Evolutionary conservation across 2,797 vertebrate genomes (phyloP).

Genomic region (Dromococcyx pavoninus): DNA sequence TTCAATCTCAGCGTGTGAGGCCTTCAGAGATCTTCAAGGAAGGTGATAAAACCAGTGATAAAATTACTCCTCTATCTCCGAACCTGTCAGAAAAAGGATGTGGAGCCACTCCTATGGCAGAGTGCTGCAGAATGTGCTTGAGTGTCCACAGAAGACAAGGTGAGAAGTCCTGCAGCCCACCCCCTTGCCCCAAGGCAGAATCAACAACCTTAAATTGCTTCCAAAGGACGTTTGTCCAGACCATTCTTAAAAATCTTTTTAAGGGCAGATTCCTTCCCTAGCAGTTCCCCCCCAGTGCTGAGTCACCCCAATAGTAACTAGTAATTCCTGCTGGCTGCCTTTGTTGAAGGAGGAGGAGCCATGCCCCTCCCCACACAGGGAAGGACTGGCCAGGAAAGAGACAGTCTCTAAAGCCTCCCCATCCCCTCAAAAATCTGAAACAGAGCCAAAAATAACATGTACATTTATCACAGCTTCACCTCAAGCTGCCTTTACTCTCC

Average conservation of each 20-base stretch:
- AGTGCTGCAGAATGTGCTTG: neutral
- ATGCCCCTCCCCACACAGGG: accelerated
- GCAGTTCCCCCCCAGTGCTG: neutral
- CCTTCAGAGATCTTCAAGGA: slow-evolving; percentile 32
- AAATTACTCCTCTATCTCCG: neutral
- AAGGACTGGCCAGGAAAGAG: neutral
- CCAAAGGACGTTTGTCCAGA: neutral
- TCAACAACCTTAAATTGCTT: neutral
- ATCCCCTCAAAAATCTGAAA: neutral
- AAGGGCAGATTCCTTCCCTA: neutral
- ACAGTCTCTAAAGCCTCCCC: neutral
- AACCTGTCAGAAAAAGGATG: neutral
- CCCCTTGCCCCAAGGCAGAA: neutral
- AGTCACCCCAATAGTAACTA: neutral
- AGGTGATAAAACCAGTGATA: neutral
- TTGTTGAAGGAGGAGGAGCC: neutral
- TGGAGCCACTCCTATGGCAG: neutral
- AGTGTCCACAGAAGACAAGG: neutral
- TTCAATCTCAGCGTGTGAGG: slow-evolving; percentile 32
- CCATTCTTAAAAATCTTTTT: neutral
- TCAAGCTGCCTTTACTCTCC: neutral
- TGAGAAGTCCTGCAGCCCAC: neutral
- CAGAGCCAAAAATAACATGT: neutral
- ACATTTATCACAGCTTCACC: neutral
- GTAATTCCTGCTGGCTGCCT: neutral